phyloP scores from a whole-genome alignment of 1,140 invertebrate genomes.

The Euura lappo region DNA sequence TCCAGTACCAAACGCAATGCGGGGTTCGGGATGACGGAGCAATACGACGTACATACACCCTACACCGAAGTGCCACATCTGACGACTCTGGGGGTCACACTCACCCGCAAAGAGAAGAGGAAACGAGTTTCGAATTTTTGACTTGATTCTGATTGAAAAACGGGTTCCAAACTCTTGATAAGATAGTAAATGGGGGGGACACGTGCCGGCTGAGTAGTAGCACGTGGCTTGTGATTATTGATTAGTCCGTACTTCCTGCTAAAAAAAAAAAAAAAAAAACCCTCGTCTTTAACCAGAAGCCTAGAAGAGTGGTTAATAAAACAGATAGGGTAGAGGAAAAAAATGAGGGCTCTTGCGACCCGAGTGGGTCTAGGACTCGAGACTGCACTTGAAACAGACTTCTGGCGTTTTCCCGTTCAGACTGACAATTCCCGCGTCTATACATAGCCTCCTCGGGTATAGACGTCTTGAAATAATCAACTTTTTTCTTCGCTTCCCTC shows the following conservation, averaged over 20 bases:
- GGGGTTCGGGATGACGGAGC: neutral
- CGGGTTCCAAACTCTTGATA: too few species aligned
- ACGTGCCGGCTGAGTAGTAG: neutral
- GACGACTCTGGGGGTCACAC: too few species aligned
- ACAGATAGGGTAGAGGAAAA: neutral
- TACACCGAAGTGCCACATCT: neutral
- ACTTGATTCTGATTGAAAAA: too few species aligned
- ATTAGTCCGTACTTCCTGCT: neutral
- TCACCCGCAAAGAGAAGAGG: too few species aligned
- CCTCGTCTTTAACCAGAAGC: neutral
- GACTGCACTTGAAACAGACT: neutral
- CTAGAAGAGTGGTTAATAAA: neutral
- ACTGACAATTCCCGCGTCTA: too few species aligned
- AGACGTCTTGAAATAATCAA: too few species aligned
- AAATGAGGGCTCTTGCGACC: neutral
- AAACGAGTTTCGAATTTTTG: too few species aligned
- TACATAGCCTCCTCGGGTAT: too few species aligned
- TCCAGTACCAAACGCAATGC: slow-evolving; percentile 16
- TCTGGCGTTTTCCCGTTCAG: neutral
- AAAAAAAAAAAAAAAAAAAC: neutral
- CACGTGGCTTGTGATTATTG: neutral
- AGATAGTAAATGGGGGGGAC: too few species aligned
- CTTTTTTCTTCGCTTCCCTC: too few species aligned
- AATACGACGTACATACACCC: slow-evolving; percentile 1
- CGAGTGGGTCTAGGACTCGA: neutral